Base-by-base conservation (phyloP, 2,113 vertebrate genomes). In the Osmerus eperlanus region DNA sequence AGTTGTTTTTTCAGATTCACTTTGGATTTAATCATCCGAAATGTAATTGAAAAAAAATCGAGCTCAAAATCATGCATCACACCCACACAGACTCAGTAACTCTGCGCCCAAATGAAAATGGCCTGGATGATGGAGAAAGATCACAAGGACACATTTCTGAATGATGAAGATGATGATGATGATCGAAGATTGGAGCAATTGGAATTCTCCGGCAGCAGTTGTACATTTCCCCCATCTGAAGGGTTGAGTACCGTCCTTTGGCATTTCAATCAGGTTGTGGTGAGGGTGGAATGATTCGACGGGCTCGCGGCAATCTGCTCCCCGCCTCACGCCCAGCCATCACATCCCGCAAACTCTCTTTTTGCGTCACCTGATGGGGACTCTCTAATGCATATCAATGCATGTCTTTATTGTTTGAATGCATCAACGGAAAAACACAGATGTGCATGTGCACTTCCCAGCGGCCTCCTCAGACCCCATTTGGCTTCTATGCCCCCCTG, bases 241-340 rank as follows among this genome's bases (percentile, higher is more conserved):
- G 73, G 68, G 69, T 77, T 73, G 68, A 81, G 78, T 75, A 53
- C 67, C 23, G 65, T 81, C 76, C 68, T 76, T 80, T 84, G 73
- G 71, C 83, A 79, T 84, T 89, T 86, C 80, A 86, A 84, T 85
- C 80, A 84, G 80, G 74, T 70, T 76, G 81, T 70, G 53, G 69
- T 81, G 67, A 63, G 70, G 62, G 71, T 59, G n/a, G 70, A 53
- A 79, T 67, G 79, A 81, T 78, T 86, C 67, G 68, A 76, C 74
- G 59, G 32, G 3, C 68, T 78, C 55, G 56, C 73, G 55, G 56
- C 71, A 74, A 83, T 86, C 85, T 82, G 71, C 68, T 64, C 25
- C 32, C 69, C 73, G 32, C 54, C 54, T 15, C 14, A 15, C 18
- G 53, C 13, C 73, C 73, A 74, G 51, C 86, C 68, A 28, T 74